Percentiles rank a stretch among this genome's conserved stretches.
phyloP scores from a whole-genome alignment of 2,113 vertebrate species.

The Chaetops frenatus region DNA sequence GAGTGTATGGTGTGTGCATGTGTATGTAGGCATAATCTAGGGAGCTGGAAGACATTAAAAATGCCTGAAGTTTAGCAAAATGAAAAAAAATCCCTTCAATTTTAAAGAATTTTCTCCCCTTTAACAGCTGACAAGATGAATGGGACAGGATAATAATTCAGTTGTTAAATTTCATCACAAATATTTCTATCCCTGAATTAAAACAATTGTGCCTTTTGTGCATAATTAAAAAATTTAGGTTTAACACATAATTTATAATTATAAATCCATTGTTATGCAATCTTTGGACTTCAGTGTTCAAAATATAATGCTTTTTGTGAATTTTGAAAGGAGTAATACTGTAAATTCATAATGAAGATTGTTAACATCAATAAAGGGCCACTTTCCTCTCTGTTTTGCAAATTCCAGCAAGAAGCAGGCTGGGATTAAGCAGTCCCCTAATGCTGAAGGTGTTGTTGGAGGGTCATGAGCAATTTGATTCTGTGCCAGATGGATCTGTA shows the following conservation, averaged over 20 bases:
- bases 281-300: background rate
- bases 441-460: background rate
- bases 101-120: background rate
- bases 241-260: background rate
- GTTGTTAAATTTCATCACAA: background rate
- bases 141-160: background rate
- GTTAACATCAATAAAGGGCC: background rate
- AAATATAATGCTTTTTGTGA: background rate
- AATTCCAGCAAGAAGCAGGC: background rate
- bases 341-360: background rate
- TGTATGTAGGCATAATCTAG: background rate
- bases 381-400: background rate
- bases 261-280: background rate
- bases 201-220: background rate
- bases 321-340: background rate
- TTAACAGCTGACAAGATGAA: background rate
- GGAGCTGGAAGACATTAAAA: background rate
- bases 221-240: too few relatives aligned
- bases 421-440: background rate
- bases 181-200: background rate
- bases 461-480: background rate
- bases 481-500: background rate
- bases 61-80: background rate
- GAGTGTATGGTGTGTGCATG: background rate
- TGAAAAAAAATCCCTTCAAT: accelerated